Evolutionary conservation across 53 echinoderm and acorn worm species (phyloP).

Genomic region (Actinopyga echinites): DNA sequence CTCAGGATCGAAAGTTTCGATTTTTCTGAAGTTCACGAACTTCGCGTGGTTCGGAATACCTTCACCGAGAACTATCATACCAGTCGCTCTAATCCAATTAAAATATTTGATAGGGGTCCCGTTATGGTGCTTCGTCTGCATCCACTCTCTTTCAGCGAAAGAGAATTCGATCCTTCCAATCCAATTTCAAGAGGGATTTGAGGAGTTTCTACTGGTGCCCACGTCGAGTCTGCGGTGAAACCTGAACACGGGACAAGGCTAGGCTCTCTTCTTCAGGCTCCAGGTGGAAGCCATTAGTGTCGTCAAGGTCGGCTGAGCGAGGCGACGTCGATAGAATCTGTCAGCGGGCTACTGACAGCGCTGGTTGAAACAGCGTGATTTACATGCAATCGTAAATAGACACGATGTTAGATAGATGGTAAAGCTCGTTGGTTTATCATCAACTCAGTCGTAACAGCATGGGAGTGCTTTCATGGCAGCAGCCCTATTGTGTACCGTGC

Average conservation of each 20-base stretch:
- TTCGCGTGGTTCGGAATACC: constrained; percentile 9
- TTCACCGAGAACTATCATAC: not conserved
- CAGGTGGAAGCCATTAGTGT: constrained; percentile 42
- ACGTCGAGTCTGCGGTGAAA: constrained; percentile 36
- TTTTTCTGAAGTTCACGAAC: constrained; percentile 15
- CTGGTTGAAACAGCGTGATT: constrained; percentile 37
- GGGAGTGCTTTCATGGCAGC: too few relatives aligned
- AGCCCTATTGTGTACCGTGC: too few relatives aligned
- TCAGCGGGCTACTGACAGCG: constrained; percentile 21
- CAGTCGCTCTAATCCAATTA: constrained; percentile 40
- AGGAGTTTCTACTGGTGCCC: constrained; percentile 21
- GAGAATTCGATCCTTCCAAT: constrained; percentile 13
- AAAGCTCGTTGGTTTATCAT: too few relatives aligned
- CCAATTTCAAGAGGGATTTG: constrained; percentile 18
- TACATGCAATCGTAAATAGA: not conserved
- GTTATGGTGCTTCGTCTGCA: constrained; percentile 29
- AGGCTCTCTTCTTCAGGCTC: constrained; percentile 33
- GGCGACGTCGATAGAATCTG: constrained; percentile 24
- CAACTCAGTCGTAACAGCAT: too few relatives aligned
- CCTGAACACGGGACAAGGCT: constrained; percentile 27
- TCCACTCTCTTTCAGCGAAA: not conserved
- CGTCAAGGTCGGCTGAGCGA: constrained; percentile 28
- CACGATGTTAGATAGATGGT: too few relatives aligned
- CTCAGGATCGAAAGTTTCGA: too few relatives aligned
- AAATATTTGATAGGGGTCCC: constrained; percentile 50